A percentile compares a stretch with the other conserved stretches of the same genome.
Conservation (phyloP, 1,140 invertebrate genomes). For the Bicyclus anynana region DNA sequence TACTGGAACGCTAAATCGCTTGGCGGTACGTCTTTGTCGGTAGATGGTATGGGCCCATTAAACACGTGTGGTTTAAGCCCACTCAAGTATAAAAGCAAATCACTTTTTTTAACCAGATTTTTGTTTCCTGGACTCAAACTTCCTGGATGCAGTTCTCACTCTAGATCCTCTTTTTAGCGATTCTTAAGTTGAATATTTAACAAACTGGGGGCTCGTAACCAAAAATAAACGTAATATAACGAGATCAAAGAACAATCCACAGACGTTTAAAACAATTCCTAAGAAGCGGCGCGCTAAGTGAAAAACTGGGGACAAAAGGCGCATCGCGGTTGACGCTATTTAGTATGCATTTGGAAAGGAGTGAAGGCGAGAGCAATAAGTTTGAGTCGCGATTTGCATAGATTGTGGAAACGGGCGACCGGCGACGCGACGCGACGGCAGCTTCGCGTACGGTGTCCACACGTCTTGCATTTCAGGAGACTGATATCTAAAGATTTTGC, state of each 20-base stretch:
- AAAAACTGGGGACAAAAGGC: conserved; percentile 63
- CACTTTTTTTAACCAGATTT: too few species aligned
- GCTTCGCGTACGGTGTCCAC: conserved; percentile 21
- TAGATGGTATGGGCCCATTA: too few species aligned
- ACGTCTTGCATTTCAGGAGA: neutral
- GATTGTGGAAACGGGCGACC: conserved; percentile 55
- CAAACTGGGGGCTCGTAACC: neutral
- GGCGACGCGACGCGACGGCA: conserved; percentile 33
- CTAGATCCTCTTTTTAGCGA: too few species aligned
- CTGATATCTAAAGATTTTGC: too few species aligned
- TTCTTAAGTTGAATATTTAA: too few species aligned
- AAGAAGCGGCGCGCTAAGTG: conserved; percentile 49
- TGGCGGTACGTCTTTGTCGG: too few species aligned
- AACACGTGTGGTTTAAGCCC: too few species aligned
- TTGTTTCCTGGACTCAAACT: too few species aligned
- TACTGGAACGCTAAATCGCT: too few species aligned
- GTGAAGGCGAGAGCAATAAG: conserved; percentile 73
- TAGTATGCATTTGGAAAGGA: conserved; percentile 74
- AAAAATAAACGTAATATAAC: conserved; percentile 3
- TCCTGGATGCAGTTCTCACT: too few species aligned
- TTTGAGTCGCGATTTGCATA: conserved; percentile 71
- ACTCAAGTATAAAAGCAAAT: too few species aligned
- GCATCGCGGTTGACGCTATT: conserved; percentile 51
- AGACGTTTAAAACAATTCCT: conserved; percentile 30
- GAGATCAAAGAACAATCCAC: conserved; percentile 9